Evolutionary conservation across 2,888 invertebrate species (phyloP).

Genomic region (Buathra laborator): DNA sequence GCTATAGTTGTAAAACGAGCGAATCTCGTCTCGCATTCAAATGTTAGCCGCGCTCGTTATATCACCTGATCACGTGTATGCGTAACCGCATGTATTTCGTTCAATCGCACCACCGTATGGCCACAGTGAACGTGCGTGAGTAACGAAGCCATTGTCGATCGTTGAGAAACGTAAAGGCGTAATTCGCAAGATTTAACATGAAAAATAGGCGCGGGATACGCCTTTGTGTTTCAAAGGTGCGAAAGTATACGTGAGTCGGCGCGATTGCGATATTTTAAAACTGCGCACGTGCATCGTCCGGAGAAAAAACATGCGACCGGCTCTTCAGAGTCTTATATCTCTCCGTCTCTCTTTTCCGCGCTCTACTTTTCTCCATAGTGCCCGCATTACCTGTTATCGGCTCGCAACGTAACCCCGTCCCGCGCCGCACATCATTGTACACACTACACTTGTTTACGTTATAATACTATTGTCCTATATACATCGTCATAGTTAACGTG

Average conservation of each 20-base stretch:
- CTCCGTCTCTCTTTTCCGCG: constrained; percentile 10
- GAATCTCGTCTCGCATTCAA: constrained; percentile 32
- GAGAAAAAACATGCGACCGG: constrained; percentile 11
- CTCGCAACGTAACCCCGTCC: constrained; percentile 35
- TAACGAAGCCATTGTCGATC: too few species aligned
- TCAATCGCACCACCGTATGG: background rate
- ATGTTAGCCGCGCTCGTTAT: constrained; percentile 26
- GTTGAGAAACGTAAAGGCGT: too few species aligned
- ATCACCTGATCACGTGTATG: background rate
- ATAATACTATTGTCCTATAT: background rate
- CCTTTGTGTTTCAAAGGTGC: background rate
- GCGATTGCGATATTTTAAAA: constrained; percentile 28
- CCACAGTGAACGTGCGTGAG: background rate
- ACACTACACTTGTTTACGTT: background rate
- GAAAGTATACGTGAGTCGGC: constrained; percentile 7
- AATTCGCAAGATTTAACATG: too few species aligned
- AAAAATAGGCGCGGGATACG: too few species aligned
- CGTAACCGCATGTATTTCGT: background rate
- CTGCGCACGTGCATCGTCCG: constrained; percentile 44
- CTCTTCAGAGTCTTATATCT: constrained; percentile 45
- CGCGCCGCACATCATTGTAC: background rate
- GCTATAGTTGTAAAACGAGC: constrained; percentile 12
- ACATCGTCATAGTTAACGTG: background rate
- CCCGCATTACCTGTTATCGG: constrained; percentile 61
- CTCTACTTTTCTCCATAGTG: constrained; percentile 46